Base-by-base conservation (phyloP, 2,113 vertebrate species). In the Capreolus pygargus region DNA sequence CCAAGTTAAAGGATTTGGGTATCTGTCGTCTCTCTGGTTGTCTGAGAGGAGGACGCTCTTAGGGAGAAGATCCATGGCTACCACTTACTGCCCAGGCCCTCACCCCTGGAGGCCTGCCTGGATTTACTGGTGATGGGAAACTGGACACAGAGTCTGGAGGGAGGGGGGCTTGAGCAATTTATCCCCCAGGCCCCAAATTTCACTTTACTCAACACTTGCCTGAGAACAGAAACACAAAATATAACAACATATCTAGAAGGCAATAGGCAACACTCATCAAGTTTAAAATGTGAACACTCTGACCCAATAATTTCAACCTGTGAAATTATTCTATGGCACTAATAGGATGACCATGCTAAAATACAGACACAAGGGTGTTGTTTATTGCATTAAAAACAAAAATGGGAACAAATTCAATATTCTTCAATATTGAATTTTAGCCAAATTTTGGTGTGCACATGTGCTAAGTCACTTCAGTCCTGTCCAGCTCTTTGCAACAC, bases 91-190 rank as follows among this genome's bases (percentile, higher is more conserved):
- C 17, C 52, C 74, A 15, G 82, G 70, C 21, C 57, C 54, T 45
- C 1, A 3, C 19, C n/a, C 55, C 52, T 5, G 13, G 12, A 52
- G 45, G 39, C 1, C 15, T 5, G 52, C 57, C 87, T 1, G 1
- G 8, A 27, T 36, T 47, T 11, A n/a, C n/a, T 50, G 30, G 81
- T 2, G 33, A 81, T 58, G 25, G 16, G 17, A 70, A 33, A 14
- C 21, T 19, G 58, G 47, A 60, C 5, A 7, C 92, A 58, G 27
- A 70, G 89, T 14, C 33, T 55, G 52, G 47, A 6, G 39, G 7
- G 0, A 13, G 47, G 16, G 45, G 23, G 52, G 30, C 17, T 12
- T 54, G 28, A 55, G 30, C 43, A 39, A 7, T 25, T 52, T 54
- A 60, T 28, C 2, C 43, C 19, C 43, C 2, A 23, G 6, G 8